Base-by-base conservation (phyloP, 64 coral and sea anemone genomes). In the Pocillopora damicornis region DNA sequence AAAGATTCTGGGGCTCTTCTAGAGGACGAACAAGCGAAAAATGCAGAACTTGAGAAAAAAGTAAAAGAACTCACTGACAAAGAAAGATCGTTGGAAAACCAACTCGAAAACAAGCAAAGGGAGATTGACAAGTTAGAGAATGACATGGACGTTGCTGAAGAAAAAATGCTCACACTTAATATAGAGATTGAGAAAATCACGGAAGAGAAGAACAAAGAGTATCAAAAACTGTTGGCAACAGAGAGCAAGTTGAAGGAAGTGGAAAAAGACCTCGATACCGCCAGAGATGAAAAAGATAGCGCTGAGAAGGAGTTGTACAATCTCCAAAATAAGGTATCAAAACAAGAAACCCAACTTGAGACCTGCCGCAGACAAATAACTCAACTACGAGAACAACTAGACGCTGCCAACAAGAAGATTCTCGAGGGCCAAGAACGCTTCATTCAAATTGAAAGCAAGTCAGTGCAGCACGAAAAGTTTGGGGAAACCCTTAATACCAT, bases 71-170 rank as follows among this genome's bases (percentile, higher is more conserved):
- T 90, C 30, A 88, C 89, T 22, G 60, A 89, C 56, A 93, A 61
- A 61, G 74, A 90, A 12, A 75, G 20, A 36, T 59, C 66, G 67
- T 56, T 93, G 4, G 90, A 87, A 51, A 85, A 60, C 0, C 83
- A 90, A 65, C 60, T 97, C 9, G 64, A 84, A 56, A 25, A 76
- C 37, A 82, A 83, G 34, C 94, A 93, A 81, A 82, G 91, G 16
- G 94, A 93, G 35, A 38, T 90, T 88, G 94, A 97, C 68, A 86
- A 88, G 83, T 58, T 97, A 15, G 94, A 97, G 77, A 93, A 92
- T 69, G 94, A 97, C 51, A 97, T 97, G 94, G 94, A 97, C 75
- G 77, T 97, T 13, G 94, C 94, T 35, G 94, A 97, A 66, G 94
- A 97, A 84, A 97, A 97, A 38, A 93, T 97, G 14, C 92, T 97